Evolutionary conservation across 2,888 invertebrate genomes (phyloP), one percentile per base, ranked within the genome.

Genomic region (Pseudanteris insignis): DNA sequence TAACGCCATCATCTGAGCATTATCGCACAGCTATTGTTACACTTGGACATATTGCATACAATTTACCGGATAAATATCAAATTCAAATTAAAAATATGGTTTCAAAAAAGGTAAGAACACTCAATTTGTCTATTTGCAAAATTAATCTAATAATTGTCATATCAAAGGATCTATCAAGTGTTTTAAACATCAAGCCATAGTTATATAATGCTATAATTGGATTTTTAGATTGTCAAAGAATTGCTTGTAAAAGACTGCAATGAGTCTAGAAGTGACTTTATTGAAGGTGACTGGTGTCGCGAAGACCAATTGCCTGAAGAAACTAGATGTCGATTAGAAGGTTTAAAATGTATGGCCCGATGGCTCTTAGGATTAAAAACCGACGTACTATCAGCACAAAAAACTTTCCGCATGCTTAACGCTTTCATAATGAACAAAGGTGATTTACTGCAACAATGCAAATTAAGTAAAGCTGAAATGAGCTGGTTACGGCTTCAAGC

Each of bases 1-100:
- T 96, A 28, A 86, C 83, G 36, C 89, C 91, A 0, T 86, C 86
- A 44, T 90, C 90, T 50, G 86, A 86, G 33, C 87, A 93, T 81
- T 96, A 95, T 81, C 87, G 94, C 72, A 96, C 96, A 11, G 92
- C 96, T 54, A 92, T 97, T 68, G 95, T 97, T 2, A 90, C 94
- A 0, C 84, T 97, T 44, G 97, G 97, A 0, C 97, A 97, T 81
- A 91, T 98, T 70, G 95, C 96, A 0, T 91, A 89, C 79, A 90
- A 94, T 79, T 87, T 95, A 81, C 95, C 96, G 0, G 90, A 92
- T 67, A 88, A 89, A 74, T 96, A 95, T 83, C 89, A 91, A 47
- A 88, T 91, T 64, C 91, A 91, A 79, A 92, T 96, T 71, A 96
- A 96, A 82, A 92, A 92, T 76, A 92, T 96, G 75, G 93, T 98